Percentiles rank a stretch among this genome's conserved stretches.
Evolutionary conservation across 2,888 invertebrate genomes (phyloP).

Genomic region (Eupithecia exiguata): DNA sequence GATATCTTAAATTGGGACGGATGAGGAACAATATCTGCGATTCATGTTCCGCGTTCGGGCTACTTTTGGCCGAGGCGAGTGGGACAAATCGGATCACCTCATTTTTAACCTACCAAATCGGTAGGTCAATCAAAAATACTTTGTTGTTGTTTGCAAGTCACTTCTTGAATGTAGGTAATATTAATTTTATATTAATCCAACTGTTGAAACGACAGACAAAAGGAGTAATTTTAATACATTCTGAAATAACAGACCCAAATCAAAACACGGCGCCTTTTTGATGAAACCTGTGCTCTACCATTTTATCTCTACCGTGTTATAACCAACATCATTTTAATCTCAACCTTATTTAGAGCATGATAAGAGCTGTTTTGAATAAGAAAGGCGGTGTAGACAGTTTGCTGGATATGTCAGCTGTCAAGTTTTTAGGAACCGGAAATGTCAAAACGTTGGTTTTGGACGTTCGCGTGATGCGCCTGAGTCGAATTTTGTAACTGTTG

Average conservation of each 20-base stretch:
- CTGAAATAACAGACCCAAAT: conserved; percentile 67
- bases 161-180: not conserved
- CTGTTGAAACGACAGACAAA: conserved; percentile 37
- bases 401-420: conserved; percentile 57
- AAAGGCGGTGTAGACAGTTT: conserved; percentile 15
- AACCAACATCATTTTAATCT: conserved; percentile 31
- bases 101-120: too few species aligned
- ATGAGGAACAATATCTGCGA: too few species aligned
- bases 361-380: conserved; percentile 33
- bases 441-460: conserved; percentile 70
- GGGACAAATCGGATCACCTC: too few species aligned
- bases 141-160: too few species aligned
- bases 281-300: conserved; percentile 53
- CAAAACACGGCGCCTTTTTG: conserved; percentile 64
- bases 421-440: conserved; percentile 72
- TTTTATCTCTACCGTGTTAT: conserved; percentile 24
- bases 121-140: too few species aligned
- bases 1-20: too few species aligned
- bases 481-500: conserved; percentile 53
- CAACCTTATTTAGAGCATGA: conserved; percentile 26
- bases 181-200: conserved; percentile 11
- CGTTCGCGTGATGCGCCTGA: conserved; percentile 65
- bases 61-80: too few species aligned
- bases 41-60: too few species aligned
- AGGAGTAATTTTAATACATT: conserved; percentile 48